These are phyloP conservation scores for Toxotes lorentzi DNA, from an alignment of 2,797 vertebrate genomes.

Conservation along the genomic window DNA sequence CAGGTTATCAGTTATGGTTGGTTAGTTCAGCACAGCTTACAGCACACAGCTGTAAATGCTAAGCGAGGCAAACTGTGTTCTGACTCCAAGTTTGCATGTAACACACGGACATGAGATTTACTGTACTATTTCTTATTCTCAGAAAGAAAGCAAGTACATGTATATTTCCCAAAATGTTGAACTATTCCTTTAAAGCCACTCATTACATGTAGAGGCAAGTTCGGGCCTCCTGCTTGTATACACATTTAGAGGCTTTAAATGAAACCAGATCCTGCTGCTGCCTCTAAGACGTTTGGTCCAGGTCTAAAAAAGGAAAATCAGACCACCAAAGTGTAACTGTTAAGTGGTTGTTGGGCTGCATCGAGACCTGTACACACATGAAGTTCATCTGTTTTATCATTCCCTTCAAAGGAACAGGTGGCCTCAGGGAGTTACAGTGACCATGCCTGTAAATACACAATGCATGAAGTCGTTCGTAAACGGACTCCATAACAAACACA, in stretches of 20 bases:
- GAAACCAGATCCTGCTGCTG: neutral
- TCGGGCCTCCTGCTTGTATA: neutral
- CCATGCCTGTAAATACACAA: conserved; percentile 1
- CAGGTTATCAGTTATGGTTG: neutral
- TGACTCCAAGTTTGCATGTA: neutral
- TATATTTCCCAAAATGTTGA: neutral
- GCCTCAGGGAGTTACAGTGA: conserved; percentile 1
- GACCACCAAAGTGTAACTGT: neutral
- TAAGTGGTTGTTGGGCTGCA: no score
- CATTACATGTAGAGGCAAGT: neutral
- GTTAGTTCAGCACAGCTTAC: no score
- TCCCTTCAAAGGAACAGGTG: conserved; percentile 31
- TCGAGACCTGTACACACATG: conserved; percentile 1
- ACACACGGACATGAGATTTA: neutral
- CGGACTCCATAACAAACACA: neutral
- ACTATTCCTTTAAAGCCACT: neutral
- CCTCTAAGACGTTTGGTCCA: neutral
- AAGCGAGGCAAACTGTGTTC: neutral
- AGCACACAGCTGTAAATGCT: no score
- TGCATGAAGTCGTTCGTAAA: neutral
- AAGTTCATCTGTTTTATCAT: conserved; percentile 8
- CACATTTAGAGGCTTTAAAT: neutral
- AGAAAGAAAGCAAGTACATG: neutral
- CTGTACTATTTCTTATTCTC: neutral
- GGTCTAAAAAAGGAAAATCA: neutral